phyloP scores from a whole-genome alignment of 2,888 invertebrate species.

The Sepiola atlantica region DNA sequence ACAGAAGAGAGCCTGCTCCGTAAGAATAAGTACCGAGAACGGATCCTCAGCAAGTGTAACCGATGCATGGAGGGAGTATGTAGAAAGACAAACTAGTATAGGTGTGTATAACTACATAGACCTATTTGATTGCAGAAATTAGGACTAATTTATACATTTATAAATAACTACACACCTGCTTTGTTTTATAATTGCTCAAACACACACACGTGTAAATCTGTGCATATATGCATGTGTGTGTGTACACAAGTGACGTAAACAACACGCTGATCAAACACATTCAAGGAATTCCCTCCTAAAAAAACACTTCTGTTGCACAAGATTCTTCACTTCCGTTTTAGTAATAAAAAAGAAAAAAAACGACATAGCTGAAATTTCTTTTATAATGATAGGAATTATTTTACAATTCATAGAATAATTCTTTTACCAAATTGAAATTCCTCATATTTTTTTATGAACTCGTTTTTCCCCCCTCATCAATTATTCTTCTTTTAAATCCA shows the following conservation, averaged over 20 bases:
- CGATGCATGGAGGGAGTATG: too few relatives aligned
- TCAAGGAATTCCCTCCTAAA: not conserved
- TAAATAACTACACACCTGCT: not conserved
- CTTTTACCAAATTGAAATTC: not conserved
- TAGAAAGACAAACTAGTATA: too few relatives aligned
- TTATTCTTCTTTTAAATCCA: not conserved
- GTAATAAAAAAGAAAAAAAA: not conserved
- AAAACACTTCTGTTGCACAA: not conserved
- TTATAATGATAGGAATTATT: constrained; percentile 4
- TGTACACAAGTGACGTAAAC: not conserved
- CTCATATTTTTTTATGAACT: not conserved
- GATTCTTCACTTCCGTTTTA: constrained; percentile 2
- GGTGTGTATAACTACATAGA: not conserved
- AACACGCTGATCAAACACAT: not conserved
- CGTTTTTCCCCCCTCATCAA: not conserved
- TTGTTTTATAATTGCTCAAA: not conserved
- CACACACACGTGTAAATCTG: not conserved
- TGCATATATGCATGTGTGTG: not conserved
- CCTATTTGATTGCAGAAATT: not conserved
- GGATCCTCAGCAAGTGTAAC: too few relatives aligned
- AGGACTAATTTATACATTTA: not conserved
- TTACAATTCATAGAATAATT: not conserved
- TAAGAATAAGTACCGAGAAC: too few relatives aligned
- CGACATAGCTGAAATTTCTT: constrained; percentile 6
- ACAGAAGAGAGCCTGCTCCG: too few relatives aligned